Evolutionary conservation across 2,797 vertebrate genomes (phyloP).

Genomic region (Xiphorhynchus erythropygius): DNA sequence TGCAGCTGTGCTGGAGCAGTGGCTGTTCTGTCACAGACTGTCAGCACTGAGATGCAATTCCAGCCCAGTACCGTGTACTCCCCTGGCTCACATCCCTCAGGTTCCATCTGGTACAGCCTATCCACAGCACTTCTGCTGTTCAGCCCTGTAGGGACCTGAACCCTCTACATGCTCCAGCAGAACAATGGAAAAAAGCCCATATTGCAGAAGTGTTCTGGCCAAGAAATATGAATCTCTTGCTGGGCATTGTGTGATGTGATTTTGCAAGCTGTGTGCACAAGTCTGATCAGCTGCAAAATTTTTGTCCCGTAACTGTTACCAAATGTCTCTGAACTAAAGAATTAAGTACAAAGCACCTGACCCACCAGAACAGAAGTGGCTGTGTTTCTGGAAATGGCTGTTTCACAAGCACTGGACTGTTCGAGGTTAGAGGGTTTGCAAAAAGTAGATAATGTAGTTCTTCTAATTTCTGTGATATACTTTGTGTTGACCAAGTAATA

Average conservation of each 20-base stretch:
- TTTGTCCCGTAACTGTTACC: not conserved
- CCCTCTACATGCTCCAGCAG: not conserved
- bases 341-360: not conserved
- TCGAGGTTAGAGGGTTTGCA: not conserved
- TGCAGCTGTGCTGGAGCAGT: not conserved
- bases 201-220: not conserved
- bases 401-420: not conserved
- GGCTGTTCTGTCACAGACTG: not conserved
- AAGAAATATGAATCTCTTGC: not conserved
- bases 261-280: not conserved
- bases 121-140: not conserved
- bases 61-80: accelerated
- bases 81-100: not conserved
- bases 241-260: accelerated
- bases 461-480: not conserved
- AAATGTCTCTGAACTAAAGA: not conserved
- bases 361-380: not conserved
- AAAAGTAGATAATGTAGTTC: not conserved
- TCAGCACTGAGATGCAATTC: not conserved
- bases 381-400: not conserved
- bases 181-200: not conserved
- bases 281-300: not conserved
- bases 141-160: not conserved
- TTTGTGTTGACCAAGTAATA: not conserved
- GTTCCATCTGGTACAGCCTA: not conserved